Conservation (phyloP, 2,113 vertebrate genomes). For the Protobothrops mucrosquamatus region DNA sequence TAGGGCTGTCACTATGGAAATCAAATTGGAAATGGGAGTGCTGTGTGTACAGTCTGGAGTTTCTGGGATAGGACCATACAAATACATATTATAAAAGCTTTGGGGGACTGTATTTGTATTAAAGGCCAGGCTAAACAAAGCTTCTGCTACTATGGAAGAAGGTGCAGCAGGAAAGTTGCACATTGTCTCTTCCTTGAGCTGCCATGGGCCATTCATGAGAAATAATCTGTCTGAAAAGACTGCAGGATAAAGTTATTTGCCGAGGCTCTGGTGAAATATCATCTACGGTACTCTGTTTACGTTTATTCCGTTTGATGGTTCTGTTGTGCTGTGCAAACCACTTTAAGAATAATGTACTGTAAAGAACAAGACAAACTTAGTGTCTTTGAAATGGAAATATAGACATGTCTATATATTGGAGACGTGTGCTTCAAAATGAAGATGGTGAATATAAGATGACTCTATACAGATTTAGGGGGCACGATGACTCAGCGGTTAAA, state of each 20-base stretch:
- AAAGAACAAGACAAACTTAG: neutral
- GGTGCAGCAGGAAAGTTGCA: neutral
- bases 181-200: neutral
- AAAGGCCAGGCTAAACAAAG: neutral
- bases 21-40: neutral
- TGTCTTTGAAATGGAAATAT: neutral
- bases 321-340: neutral
- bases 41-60: neutral
- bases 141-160: neutral
- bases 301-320: neutral
- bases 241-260: neutral
- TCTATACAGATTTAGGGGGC: constrained; percentile 5
- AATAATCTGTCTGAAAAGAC: neutral
- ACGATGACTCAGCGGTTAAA: neutral
- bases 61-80: neutral
- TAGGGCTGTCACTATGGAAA: neutral
- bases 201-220: neutral
- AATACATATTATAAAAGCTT: neutral
- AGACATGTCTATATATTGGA: neutral
- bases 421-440: neutral
- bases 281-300: neutral
- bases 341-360: neutral
- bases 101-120: neutral
- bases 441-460: neutral
- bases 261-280: neutral